phyloP scores from a whole-genome alignment of 2,113 vertebrate genomes.

The Callopanchax toddi region DNA sequence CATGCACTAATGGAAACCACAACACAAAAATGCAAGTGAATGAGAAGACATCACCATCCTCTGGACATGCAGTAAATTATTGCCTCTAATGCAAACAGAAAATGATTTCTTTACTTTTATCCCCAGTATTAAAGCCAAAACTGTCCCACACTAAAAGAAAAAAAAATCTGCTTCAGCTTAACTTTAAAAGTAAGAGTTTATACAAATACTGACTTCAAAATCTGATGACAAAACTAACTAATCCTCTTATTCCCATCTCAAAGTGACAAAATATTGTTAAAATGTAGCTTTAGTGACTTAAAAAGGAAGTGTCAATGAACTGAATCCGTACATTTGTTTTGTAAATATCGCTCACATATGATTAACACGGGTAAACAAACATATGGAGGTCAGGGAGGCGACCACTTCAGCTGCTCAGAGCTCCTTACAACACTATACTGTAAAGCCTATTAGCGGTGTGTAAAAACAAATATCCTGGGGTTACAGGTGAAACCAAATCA shows the following conservation, averaged over 20 bases:
- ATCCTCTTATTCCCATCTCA: not conserved
- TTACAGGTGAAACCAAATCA: not conserved
- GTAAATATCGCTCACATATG: constrained; percentile 9
- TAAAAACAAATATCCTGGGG: not conserved
- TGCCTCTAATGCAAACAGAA: not conserved
- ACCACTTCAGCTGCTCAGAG: not conserved
- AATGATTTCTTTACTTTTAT: too few species aligned
- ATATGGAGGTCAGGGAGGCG: constrained; percentile 1
- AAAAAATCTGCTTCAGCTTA: too few species aligned
- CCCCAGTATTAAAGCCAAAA: too few species aligned
- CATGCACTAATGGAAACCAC: constrained; percentile 23
- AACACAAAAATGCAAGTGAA: constrained; percentile 24
- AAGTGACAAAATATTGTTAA: not conserved
- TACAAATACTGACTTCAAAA: not conserved
- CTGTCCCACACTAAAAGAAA: too few species aligned
- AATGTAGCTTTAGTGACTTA: not conserved
- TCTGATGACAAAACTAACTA: too few species aligned
- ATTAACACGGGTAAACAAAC: not conserved
- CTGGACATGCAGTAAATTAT: not conserved
- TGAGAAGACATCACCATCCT: constrained; percentile 2
- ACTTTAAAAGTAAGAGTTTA: too few species aligned
- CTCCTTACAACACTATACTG: too few species aligned
- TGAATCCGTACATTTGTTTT: not conserved
- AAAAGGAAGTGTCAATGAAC: not conserved
- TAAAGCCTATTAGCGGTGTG: not conserved